These are phyloP conservation scores for Enoplosus armatus DNA, from an alignment of 2,797 vertebrate species.

Conservation along the genomic window DNA sequence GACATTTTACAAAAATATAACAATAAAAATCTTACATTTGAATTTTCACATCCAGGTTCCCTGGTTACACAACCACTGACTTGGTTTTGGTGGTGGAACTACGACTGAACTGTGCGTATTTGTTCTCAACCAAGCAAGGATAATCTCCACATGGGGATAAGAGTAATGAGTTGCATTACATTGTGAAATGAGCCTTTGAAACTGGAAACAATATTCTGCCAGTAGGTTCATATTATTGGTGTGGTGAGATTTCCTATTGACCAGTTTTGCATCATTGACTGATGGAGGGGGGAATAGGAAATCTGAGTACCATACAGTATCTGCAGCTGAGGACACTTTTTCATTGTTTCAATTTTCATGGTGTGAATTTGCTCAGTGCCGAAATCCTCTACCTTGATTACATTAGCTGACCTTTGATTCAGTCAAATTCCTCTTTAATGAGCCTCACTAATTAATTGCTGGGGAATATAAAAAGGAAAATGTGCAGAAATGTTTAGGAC, in stretches of 20 bases:
- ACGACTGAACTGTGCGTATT: not conserved
- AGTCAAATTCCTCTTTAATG: constrained; percentile 31
- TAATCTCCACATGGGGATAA: not conserved
- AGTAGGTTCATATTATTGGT: not conserved
- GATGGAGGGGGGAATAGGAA: not conserved
- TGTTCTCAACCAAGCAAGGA: not conserved
- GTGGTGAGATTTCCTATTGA: constrained; percentile 13
- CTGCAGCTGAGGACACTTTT: not conserved
- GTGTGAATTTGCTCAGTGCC: not conserved
- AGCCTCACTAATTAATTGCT: constrained; percentile 26
- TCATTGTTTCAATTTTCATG: too few species aligned
- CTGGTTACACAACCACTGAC: not conserved
- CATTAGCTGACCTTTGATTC: constrained; percentile 13
- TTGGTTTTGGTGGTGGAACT: constrained; percentile 4
- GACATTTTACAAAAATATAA: too few species aligned
- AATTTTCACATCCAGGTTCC: not conserved
- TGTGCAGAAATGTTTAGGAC: not conserved
- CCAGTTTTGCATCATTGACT: not conserved
- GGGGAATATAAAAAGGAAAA: constrained; percentile 3
- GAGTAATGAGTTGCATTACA: constrained; percentile 31
- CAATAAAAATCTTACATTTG: constrained; percentile 21
- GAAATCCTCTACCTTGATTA: constrained; percentile 38
- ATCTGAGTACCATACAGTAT: not conserved
- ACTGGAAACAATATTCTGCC: constrained; percentile 25
- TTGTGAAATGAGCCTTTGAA: constrained; percentile 41